phyloP scores from a whole-genome alignment of 1,140 invertebrate species.

The Heliconius hermathena region DNA sequence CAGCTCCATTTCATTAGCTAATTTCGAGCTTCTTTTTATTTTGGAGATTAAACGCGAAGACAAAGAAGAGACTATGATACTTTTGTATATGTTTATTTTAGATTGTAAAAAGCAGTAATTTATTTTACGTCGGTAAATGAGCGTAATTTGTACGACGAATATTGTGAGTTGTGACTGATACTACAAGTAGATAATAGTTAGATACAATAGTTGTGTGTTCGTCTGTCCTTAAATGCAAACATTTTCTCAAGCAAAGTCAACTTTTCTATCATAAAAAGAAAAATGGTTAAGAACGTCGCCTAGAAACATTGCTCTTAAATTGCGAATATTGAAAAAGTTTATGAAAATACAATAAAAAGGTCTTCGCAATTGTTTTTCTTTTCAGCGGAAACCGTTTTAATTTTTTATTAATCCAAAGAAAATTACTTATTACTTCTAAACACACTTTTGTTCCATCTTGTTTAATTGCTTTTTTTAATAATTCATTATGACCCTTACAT shows the following conservation, averaged over 20 bases:
- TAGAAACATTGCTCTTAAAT: neutral
- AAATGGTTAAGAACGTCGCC: neutral
- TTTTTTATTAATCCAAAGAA: conserved; percentile 16
- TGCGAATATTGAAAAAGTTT: conserved; percentile 1
- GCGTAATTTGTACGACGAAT: neutral
- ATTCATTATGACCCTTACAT: conserved; percentile 17
- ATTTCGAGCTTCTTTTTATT: neutral
- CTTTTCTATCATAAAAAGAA: neutral
- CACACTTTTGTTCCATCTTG: conserved; percentile 1
- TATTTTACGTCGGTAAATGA: neutral
- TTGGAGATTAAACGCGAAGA: neutral
- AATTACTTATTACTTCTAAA: conserved; percentile 10
- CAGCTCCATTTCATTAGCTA: neutral
- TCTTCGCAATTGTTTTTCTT: conserved; percentile 4
- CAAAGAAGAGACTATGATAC: neutral
- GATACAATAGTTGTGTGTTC: neutral
- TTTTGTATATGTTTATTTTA: neutral
- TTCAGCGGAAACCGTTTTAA: neutral
- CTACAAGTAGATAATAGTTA: neutral
- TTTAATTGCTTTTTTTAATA: conserved; percentile 25
- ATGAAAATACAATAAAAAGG: neutral
- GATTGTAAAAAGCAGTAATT: neutral
- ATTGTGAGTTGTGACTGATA: neutral
- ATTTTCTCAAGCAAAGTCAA: neutral
- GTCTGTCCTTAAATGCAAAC: neutral